Conservation (phyloP, 1,140 invertebrate genomes). For the Drosophila pseudoananassae region DNA sequence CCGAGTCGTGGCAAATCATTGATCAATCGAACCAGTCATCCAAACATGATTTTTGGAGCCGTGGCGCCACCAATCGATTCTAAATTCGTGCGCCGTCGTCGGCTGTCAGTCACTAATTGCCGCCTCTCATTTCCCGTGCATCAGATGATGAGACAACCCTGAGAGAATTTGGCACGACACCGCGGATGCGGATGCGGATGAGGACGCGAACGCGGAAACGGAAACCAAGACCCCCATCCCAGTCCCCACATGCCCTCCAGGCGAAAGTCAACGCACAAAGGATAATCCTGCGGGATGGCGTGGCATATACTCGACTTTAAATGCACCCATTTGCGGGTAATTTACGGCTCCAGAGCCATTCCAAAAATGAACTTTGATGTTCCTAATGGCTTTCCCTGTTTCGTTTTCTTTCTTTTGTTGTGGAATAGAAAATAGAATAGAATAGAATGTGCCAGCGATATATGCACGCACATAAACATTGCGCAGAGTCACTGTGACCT, state of each 20-base stretch:
- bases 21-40: not conserved
- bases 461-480: slow-evolving; percentile 4
- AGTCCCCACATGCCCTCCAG: not conserved
- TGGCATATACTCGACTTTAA: slow-evolving; percentile 8
- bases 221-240: not conserved
- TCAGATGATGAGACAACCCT: slow-evolving; percentile 1
- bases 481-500: slow-evolving; percentile 25
- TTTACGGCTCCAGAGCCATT: slow-evolving; percentile 33
- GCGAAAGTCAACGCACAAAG: not conserved
- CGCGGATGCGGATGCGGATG: slow-evolving; percentile 7
- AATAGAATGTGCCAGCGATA: not conserved
- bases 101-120: slow-evolving; percentile 22
- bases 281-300: not conserved
- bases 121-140: slow-evolving; percentile 13
- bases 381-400: slow-evolving; percentile 2
- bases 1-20: not conserved
- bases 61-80: slow-evolving; percentile 4
- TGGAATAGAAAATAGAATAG: not conserved
- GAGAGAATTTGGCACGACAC: slow-evolving; percentile 6
- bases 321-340: slow-evolving; percentile 26
- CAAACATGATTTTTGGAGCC: not conserved
- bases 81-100: not conserved
- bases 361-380: slow-evolving; percentile 33
- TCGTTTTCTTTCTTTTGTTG: not conserved
- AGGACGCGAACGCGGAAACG: not conserved